phyloP scores from a whole-genome alignment of 2,888 invertebrate genomes.

The Leptinotarsa haldemani region DNA sequence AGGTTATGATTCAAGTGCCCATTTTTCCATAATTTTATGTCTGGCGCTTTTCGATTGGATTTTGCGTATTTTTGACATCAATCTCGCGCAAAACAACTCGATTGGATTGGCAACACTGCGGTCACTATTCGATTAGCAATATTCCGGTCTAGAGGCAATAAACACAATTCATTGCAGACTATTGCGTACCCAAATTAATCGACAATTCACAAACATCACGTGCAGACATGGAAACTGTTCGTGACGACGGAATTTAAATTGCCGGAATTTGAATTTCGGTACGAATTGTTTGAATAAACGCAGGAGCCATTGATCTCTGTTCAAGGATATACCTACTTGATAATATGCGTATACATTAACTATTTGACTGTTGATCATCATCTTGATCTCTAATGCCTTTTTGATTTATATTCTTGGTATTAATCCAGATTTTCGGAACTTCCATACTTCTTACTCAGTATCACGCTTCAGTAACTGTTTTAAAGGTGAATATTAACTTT shows the following conservation, averaged over 20 bases:
- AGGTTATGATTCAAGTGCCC: too few species aligned
- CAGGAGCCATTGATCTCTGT: not conserved
- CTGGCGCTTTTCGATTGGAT: too few species aligned
- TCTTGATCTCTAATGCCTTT: too few species aligned
- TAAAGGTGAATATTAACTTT: too few species aligned
- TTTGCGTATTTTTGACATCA: too few species aligned
- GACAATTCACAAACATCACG: slow-evolving; percentile 20
- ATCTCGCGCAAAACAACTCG: too few species aligned
- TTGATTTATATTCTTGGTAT: too few species aligned
- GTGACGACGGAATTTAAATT: slow-evolving; percentile 12
- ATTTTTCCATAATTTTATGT: too few species aligned
- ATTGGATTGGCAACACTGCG: not conserved
- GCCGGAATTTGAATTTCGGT: slow-evolving; percentile 8
- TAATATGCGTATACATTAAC: not conserved
- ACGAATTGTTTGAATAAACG: not conserved
- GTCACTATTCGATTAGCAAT: slow-evolving; percentile 15
- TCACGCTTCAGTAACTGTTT: too few species aligned
- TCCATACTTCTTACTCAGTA: too few species aligned
- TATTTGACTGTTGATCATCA: too few species aligned
- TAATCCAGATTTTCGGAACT: too few species aligned
- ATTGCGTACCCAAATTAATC: slow-evolving; percentile 16
- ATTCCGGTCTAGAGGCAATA: slow-evolving; percentile 9
- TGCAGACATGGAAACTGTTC: slow-evolving; percentile 16
- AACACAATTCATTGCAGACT: slow-evolving; percentile 12
- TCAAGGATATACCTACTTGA: not conserved